These are phyloP conservation scores for Pristionchus japonicus DNA, from an alignment of 2,888 invertebrate species.

Conservation along the genomic window DNA sequence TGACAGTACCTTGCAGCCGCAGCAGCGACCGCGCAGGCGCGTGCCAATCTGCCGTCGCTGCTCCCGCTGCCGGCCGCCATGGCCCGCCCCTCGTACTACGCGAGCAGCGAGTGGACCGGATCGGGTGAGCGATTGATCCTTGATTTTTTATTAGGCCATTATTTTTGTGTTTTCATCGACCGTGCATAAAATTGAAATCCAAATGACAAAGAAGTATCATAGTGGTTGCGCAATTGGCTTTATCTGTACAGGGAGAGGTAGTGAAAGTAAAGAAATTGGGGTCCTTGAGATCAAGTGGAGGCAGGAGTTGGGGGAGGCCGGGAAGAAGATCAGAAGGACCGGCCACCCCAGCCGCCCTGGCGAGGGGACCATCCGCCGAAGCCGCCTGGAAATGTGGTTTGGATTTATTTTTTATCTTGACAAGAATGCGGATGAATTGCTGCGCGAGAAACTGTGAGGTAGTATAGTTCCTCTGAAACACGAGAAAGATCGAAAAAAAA, in stretches of 20 bases:
- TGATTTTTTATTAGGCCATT: background rate
- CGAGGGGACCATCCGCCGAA: background rate
- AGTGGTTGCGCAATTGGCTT: background rate
- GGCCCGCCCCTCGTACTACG: background rate
- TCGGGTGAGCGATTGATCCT: background rate
- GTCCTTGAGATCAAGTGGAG: slow-evolving; percentile 11
- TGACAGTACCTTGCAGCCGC: background rate
- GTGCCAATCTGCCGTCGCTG: background rate
- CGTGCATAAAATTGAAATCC: too few species aligned
- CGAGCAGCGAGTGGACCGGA: slow-evolving; percentile 29
- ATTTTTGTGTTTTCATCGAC: too few species aligned
- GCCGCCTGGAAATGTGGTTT: background rate
- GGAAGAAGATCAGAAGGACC: background rate
- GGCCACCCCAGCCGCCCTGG: background rate
- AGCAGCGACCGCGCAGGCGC: background rate
- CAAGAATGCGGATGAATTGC: too few species aligned
- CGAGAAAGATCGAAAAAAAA: background rate
- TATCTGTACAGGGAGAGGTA: background rate
- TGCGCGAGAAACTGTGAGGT: too few species aligned
- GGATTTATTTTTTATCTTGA: background rate
- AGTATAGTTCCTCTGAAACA: too few species aligned
- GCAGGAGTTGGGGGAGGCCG: too few species aligned
- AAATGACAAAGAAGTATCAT: too few species aligned
- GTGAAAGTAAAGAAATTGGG: background rate
- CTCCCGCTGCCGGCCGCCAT: background rate